Conservation (phyloP, 2,113 vertebrate species). For the Junco hyemalis region DNA sequence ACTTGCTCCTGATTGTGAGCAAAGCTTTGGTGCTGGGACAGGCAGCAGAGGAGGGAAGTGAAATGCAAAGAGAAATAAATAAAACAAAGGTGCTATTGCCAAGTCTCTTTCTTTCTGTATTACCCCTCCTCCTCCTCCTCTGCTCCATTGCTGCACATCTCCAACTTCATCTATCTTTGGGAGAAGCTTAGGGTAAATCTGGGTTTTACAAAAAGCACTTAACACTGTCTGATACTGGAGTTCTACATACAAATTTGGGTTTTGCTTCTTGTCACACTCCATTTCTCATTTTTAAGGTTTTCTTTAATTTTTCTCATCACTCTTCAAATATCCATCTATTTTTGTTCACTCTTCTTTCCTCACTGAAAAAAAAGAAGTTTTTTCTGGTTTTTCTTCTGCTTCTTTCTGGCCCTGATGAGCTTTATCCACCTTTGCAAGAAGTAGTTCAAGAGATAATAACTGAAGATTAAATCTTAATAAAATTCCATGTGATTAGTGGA, state of each 20-base stretch:
- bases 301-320: neutral
- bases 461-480: neutral
- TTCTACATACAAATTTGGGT: neutral
- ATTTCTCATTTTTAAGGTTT: constrained; percentile 15
- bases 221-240: neutral
- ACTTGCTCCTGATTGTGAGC: neutral
- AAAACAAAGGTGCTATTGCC: neutral
- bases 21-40: neutral
- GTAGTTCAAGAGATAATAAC: neutral
- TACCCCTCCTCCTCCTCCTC: neutral
- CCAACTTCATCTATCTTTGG: neutral
- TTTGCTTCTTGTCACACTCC: neutral
- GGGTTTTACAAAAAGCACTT: neutral
- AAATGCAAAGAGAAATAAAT: neutral
- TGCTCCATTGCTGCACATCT: neutral
- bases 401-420: neutral
- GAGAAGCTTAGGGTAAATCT: neutral
- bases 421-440: neutral
- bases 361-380: neutral
- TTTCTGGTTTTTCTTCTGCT: neutral
- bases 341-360: neutral
- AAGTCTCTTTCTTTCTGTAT: neutral
- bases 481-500: neutral
- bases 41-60: neutral
- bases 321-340: neutral